phyloP scores from a whole-genome alignment of 2,797 vertebrate genomes.

The Sorex maritimensis region DNA sequence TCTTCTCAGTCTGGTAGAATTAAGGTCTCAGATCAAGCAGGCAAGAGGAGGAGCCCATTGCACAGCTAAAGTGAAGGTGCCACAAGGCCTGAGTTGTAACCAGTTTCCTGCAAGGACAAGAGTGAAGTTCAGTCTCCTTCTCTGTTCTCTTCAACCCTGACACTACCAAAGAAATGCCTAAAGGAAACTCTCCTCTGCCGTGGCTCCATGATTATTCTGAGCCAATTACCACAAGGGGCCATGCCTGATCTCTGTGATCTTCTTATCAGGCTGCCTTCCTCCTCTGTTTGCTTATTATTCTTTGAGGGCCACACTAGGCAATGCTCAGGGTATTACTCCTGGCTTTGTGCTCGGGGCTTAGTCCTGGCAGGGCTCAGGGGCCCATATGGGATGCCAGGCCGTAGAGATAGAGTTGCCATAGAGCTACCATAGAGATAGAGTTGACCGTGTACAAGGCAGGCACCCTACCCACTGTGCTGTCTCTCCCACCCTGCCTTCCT shows the following conservation, averaged over 20 bases:
- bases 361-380: too few species aligned
- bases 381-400: too few species aligned
- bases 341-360: too few species aligned
- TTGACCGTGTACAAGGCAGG: too few species aligned
- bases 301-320: not conserved
- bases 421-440: too few species aligned
- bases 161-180: not conserved
- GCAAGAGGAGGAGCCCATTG: not conserved
- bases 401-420: too few species aligned
- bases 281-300: too few species aligned
- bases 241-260: not conserved
- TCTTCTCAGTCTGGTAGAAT: conserved; percentile 28
- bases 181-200: not conserved
- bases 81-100: not conserved
- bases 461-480: too few species aligned
- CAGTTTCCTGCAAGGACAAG: conserved; percentile 38
- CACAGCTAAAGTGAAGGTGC: not conserved
- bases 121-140: not conserved
- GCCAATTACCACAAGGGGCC: not conserved
- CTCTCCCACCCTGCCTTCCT: too few species aligned
- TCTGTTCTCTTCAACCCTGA: conserved; percentile 2
- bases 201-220: not conserved
- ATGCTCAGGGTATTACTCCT: too few species aligned
- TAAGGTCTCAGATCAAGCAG: not conserved
- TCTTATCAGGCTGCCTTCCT: not conserved